Conservation (phyloP, 2,888 invertebrate genomes). For the Apodemia duryi region DNA sequence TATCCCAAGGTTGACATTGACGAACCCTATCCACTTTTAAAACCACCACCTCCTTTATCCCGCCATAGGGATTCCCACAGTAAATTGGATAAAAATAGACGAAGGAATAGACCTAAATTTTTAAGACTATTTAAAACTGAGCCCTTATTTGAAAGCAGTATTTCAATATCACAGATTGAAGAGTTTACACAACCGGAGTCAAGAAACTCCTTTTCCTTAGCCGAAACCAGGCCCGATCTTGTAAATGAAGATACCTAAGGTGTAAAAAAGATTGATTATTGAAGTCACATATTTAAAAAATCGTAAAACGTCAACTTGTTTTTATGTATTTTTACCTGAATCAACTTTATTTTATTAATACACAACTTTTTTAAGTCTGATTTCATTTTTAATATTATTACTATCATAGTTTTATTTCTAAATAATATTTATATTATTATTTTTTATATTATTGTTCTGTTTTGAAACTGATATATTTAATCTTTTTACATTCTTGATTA, state of each 20-base stretch:
- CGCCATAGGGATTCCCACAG: constrained; percentile 42
- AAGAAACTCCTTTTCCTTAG: constrained; percentile 49
- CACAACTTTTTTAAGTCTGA: too few relatives aligned
- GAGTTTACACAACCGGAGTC: constrained; percentile 47
- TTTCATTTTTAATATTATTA: too few relatives aligned
- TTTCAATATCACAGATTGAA: constrained; percentile 37
- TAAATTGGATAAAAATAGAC: constrained; percentile 43
- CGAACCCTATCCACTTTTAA: constrained; percentile 66
- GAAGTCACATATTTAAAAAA: background rate
- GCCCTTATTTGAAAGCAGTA: constrained; percentile 56
- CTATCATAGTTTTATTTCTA: too few relatives aligned
- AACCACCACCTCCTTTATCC: constrained; percentile 60
- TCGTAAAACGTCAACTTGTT: background rate
- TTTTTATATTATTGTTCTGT: too few relatives aligned
- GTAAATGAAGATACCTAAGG: constrained; percentile 29
- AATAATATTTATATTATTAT: too few relatives aligned
- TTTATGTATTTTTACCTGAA: background rate
- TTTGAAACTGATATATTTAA: too few relatives aligned
- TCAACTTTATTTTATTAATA: background rate
- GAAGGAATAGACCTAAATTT: constrained; percentile 53
- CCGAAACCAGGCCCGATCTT: constrained; percentile 49
- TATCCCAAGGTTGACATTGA: constrained; percentile 52
- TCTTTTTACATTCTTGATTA: too few relatives aligned
- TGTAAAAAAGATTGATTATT: constrained; percentile 1
- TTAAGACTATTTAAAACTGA: constrained; percentile 55